Conservation (phyloP, 2,888 invertebrate genomes). For the Baccha elongata region DNA sequence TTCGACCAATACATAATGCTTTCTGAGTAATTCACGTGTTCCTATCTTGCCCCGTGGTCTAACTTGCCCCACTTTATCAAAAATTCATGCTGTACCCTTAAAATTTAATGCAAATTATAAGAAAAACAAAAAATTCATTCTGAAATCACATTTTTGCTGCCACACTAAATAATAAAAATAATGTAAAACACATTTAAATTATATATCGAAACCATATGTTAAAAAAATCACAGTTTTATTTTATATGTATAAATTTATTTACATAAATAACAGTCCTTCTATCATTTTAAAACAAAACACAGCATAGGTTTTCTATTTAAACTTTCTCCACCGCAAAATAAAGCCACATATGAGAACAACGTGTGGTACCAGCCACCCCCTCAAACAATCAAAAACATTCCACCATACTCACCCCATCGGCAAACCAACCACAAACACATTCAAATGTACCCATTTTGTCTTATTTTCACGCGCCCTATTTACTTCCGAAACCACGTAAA, state of each 20-base stretch:
- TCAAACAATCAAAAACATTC: neutral
- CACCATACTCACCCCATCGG: neutral
- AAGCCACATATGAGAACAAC: neutral
- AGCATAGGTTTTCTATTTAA: neutral
- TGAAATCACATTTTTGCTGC: conserved; percentile 23
- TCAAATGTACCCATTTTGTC: conserved; percentile 15
- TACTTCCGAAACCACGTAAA: conserved; percentile 26
- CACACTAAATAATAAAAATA: neutral
- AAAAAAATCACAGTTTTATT: conserved; percentile 19
- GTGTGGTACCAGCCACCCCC: neutral
- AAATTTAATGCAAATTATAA: conserved; percentile 25
- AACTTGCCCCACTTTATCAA: too few species aligned
- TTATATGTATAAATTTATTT: conserved; percentile 24
- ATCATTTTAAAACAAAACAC: conserved; percentile 41
- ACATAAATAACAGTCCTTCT: conserved; percentile 36
- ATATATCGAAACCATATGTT: too few species aligned
- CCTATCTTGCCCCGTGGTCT: too few species aligned
- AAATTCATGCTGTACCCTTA: conserved; percentile 2
- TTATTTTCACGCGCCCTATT: conserved; percentile 23
- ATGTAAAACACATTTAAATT: too few species aligned
- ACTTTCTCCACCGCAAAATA: conserved; percentile 6
- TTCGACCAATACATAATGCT: too few species aligned
- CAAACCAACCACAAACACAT: conserved; percentile 8
- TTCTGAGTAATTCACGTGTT: too few species aligned
- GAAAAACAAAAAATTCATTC: neutral